These are phyloP conservation scores for Oryctes rhinoceros DNA, from an alignment of 1,140 invertebrate species.

Conservation along the genomic window DNA sequence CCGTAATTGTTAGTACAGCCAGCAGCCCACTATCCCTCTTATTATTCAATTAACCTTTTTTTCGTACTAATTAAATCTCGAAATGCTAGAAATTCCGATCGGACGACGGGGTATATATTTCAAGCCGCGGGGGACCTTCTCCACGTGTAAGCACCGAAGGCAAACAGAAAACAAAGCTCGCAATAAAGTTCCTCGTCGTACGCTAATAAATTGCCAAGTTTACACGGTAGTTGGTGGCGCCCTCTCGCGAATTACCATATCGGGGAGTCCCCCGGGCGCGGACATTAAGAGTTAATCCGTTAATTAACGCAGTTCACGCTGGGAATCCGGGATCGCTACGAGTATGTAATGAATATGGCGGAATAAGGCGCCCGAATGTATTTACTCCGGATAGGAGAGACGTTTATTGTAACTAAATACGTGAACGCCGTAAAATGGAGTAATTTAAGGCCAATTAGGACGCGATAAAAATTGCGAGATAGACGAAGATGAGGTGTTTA, in stretches of 20 bases:
- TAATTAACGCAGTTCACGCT: background rate
- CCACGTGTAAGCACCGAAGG: no score
- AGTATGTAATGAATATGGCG: no score
- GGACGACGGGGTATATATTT: no score
- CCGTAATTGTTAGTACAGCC: no score
- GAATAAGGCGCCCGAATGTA: background rate
- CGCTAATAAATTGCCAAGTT: conserved; percentile 1
- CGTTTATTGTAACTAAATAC: background rate
- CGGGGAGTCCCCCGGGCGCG: background rate
- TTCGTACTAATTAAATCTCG: background rate
- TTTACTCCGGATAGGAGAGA: background rate
- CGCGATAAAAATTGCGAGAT: background rate
- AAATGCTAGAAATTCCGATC: no score
- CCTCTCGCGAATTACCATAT: conserved; percentile 4
- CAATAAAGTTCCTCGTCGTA: background rate
- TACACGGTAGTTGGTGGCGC: background rate
- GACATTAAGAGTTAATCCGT: conserved; percentile 14
- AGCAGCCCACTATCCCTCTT: background rate
- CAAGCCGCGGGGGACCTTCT: no score
- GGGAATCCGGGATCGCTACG: background rate
- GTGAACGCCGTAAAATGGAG: background rate
- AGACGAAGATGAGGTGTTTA: background rate
- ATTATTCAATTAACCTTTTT: background rate
- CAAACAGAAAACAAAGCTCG: background rate
- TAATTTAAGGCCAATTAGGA: background rate